Percentiles rank a stretch among this genome's conserved stretches.
Conservation (phyloP, 2,113 vertebrate species). For the Phylloscopus trochiloides region DNA sequence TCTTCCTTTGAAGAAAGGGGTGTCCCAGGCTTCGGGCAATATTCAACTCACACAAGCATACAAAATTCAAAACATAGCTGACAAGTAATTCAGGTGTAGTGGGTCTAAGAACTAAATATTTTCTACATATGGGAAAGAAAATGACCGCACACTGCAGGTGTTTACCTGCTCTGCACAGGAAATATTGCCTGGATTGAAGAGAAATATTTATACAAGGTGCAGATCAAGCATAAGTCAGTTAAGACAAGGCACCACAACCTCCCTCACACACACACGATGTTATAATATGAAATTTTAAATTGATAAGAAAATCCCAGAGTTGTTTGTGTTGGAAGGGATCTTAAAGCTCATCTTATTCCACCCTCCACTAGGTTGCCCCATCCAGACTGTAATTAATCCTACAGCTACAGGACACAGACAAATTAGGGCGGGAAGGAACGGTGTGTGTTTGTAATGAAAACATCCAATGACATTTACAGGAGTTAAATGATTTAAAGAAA, state of each 20-base stretch:
- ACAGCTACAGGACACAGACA: not conserved
- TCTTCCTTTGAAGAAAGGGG: not conserved
- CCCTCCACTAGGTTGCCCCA: not conserved
- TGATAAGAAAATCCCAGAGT: not conserved
- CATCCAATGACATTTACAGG: not conserved
- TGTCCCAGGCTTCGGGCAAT: not conserved
- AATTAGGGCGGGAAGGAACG: not conserved
- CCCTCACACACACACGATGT: rapidly evolving
- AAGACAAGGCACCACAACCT: not conserved
- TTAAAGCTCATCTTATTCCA: not conserved
- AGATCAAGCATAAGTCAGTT: not conserved
- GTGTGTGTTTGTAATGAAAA: not conserved
- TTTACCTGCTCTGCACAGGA: not conserved
- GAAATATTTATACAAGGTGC: not conserved
- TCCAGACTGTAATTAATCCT: not conserved
- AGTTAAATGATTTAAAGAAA: not conserved
- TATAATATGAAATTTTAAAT: not conserved
- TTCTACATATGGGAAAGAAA: not conserved
- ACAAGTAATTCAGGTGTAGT: not conserved
- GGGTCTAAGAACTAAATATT: not conserved
- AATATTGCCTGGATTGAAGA: not conserved
- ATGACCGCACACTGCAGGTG: not conserved
- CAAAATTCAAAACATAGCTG: not conserved
- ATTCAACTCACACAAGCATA: not conserved
- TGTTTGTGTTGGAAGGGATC: not conserved